These are phyloP conservation scores for Psilanteris sp. DNA, from an alignment of 1,140 invertebrate species.

Conservation along the genomic window DNA sequence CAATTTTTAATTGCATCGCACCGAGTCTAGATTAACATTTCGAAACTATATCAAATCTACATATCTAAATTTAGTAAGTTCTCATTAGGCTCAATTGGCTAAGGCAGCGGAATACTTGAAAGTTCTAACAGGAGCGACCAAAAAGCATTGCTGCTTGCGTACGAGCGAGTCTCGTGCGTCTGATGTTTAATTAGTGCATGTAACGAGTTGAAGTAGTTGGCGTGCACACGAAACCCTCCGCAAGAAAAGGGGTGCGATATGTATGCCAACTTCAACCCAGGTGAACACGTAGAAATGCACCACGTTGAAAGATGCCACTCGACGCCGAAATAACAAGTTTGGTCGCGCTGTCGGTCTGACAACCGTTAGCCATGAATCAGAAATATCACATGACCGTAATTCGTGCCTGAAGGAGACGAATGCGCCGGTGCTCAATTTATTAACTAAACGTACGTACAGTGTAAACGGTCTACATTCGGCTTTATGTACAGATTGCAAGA, in stretches of 20 bases:
- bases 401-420: too few species aligned
- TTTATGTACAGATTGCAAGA: constrained; percentile 61
- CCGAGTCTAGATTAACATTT: too few species aligned
- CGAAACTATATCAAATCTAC: constrained; percentile 3
- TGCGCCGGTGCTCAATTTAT: constrained; percentile 19
- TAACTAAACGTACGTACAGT: constrained; percentile 26
- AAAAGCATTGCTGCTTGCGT: constrained; percentile 67
- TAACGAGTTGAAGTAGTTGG: constrained; percentile 79
- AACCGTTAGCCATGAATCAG: neutral
- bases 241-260: constrained; percentile 70
- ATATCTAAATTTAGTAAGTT: constrained; percentile 20
- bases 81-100: constrained; percentile 29
- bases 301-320: constrained; percentile 6
- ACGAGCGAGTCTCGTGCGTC: constrained; percentile 74
- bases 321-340: neutral
- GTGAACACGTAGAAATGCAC: constrained; percentile 30
- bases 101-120: constrained; percentile 52
- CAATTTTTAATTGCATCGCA: too few species aligned
- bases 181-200: constrained; percentile 78
- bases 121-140: constrained; percentile 72
- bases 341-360: constrained; percentile 15
- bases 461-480: constrained; percentile 22
- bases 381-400: too few species aligned
- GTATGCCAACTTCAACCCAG: constrained; percentile 66
- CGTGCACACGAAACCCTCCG: constrained; percentile 75